phyloP scores from a whole-genome alignment of 2,888 invertebrate genomes.

The Willowsia nigromaculata region DNA sequence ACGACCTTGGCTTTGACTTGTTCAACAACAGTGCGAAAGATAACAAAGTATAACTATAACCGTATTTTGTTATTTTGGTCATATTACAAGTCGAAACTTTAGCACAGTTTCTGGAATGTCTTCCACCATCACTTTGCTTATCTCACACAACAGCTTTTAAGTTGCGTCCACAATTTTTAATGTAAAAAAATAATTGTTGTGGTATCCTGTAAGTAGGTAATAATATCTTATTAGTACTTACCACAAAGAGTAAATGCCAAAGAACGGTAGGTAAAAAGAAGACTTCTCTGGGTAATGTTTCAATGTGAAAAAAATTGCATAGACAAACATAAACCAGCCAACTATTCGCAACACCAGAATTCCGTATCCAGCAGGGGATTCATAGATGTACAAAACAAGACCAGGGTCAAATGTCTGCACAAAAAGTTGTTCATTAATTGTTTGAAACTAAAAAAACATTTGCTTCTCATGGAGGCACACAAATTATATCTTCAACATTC shows the following conservation, averaged over 20 bases:
- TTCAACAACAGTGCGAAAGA: not conserved
- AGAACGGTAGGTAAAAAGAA: conserved; percentile 91
- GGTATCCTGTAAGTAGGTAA: too few species aligned
- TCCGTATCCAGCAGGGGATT: conserved; percentile 93
- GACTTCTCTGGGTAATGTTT: conserved; percentile 91
- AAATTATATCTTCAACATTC: too few species aligned
- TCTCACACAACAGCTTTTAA: too few species aligned
- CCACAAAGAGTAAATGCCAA: conserved; percentile 91
- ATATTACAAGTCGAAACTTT: too few species aligned
- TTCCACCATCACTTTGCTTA: too few species aligned
- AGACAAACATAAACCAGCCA: conserved; percentile 91
- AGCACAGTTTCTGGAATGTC: too few species aligned
- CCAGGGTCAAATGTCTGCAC: conserved; percentile 92
- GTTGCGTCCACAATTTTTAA: too few species aligned
- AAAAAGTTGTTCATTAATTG: too few species aligned
- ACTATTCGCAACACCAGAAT: conserved; percentile 87
- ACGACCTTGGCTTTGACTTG: conserved; percentile 48
- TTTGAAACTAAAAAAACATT: not conserved
- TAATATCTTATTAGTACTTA: too few species aligned
- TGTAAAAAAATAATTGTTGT: too few species aligned
- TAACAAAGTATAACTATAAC: not conserved
- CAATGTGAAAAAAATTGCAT: conserved; percentile 87
- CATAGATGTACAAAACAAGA: conserved; percentile 92
- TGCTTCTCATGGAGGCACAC: not conserved
- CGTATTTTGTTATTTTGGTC: too few species aligned